Evolutionary conservation across 2,113 vertebrate species (phyloP).

Genomic region (Zeus faber): DNA sequence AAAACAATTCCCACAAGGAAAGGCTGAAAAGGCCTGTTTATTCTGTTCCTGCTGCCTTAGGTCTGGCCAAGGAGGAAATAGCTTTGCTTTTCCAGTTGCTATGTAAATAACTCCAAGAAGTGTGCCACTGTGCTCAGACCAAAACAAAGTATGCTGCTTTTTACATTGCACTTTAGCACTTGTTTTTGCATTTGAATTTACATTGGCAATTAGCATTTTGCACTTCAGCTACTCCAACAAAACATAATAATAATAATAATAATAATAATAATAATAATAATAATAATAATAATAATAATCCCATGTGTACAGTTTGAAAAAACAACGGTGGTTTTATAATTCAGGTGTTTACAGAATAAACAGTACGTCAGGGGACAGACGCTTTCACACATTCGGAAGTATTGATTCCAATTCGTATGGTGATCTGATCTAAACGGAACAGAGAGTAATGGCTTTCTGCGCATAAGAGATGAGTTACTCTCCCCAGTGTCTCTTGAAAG

Average conservation of each 20-base stretch:
- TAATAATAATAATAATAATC: conserved; percentile 11
- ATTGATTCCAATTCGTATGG: too few species aligned
- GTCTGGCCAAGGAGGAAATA: conserved; percentile 55
- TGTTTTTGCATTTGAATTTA: too few species aligned
- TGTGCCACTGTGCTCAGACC: conserved; percentile 53
- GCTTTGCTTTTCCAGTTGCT: conserved; percentile 52
- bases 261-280: not conserved
- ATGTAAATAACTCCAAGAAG: conserved; percentile 58
- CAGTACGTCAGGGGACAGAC: conserved; percentile 20
- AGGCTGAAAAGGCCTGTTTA: conserved; percentile 52
- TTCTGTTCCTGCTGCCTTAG: conserved; percentile 47
- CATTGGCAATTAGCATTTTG: too few species aligned
- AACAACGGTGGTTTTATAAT: too few species aligned
- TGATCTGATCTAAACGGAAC: too few species aligned
- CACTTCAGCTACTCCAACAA: too few species aligned
- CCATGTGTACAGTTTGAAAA: conserved; percentile 7
- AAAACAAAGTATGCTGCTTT: conserved; percentile 28
- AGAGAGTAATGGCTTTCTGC: too few species aligned
- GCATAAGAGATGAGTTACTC: too few species aligned
- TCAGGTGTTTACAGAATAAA: too few species aligned
- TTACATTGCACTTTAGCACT: too few species aligned
- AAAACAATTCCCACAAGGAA: conserved; percentile 50
- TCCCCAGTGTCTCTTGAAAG: too few species aligned
- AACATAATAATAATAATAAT: too few species aligned
- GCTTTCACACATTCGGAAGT: conserved; percentile 31